A percentile compares a stretch with the other conserved stretches of the same genome.
These are phyloP conservation scores for Crossaster papposus DNA, from an alignment of 53 echinoderm and acorn worm genomes.

Conservation along the genomic window DNA sequence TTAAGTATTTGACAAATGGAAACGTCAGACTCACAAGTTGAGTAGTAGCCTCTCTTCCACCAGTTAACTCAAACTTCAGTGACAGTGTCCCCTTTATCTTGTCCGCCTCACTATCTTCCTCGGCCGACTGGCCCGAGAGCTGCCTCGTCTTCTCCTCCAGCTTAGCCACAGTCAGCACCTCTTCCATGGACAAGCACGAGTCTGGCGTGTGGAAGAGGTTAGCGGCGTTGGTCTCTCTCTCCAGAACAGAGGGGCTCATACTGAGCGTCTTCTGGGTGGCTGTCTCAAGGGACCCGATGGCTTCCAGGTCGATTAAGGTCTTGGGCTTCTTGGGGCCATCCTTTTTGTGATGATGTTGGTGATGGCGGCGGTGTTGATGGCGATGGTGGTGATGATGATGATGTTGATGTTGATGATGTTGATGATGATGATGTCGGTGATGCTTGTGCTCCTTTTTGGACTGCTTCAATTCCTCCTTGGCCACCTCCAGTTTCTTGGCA, in stretches of 20 bases:
- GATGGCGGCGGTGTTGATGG: conserved; percentile 30
- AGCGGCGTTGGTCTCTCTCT: conserved; percentile 77
- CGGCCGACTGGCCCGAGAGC: conserved; percentile 31
- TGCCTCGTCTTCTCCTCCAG: conserved; percentile 75
- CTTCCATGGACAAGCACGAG: conserved; percentile 72
- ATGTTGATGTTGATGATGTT: conserved; percentile 28
- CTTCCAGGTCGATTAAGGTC: conserved; percentile 77
- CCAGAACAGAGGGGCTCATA: conserved; percentile 86
- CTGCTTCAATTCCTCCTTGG: conserved; percentile 37
- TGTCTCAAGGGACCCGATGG: conserved; percentile 89
- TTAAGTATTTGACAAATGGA: background rate
- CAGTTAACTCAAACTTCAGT: background rate
- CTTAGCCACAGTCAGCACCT: conserved; percentile 87
- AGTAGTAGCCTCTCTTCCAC: background rate
- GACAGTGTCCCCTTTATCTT: background rate
- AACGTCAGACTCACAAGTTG: background rate
- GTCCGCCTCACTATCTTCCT: conserved; percentile 24
- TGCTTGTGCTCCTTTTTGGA: conserved; percentile 40
- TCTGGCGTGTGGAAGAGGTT: conserved; percentile 72
- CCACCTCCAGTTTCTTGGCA: conserved; percentile 77
- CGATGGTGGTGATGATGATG: conserved; percentile 49
- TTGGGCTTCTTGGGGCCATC: conserved; percentile 65
- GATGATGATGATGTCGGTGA: conserved; percentile 43
- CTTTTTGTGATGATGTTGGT: conserved; percentile 61
- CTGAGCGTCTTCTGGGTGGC: conserved; percentile 93